A percentile compares a stretch with the other conserved stretches of the same genome.
Evolutionary conservation across 2,113 vertebrate species (phyloP).

Genomic region (Orthochromis indermauri): DNA sequence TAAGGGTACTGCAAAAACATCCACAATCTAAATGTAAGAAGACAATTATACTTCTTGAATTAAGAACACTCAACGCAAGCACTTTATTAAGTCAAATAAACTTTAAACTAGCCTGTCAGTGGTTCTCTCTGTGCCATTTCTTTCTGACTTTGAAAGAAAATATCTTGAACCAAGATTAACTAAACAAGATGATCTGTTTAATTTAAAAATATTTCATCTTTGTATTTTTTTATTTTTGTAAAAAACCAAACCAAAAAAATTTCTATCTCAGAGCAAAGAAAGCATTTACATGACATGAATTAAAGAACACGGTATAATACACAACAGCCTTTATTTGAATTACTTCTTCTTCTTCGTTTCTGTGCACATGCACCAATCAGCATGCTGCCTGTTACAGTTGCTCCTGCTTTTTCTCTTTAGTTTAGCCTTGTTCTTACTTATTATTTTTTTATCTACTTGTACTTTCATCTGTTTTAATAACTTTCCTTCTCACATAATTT

Average conservation of each 20-base stretch:
- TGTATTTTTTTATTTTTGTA: not conserved
- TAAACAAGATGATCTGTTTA: not conserved
- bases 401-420: not conserved
- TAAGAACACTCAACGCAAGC: not conserved
- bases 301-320: not conserved
- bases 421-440: not conserved
- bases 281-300: not conserved
- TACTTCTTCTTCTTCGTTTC: not conserved
- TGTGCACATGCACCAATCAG: not conserved
- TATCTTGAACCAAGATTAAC: not conserved
- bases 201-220: not conserved
- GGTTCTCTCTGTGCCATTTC: not conserved
- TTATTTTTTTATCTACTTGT: not conserved
- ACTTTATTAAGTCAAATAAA: not conserved
- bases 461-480: not conserved
- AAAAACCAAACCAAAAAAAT: accelerated
- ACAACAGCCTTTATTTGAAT: not conserved
- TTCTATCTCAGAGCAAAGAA: not conserved
- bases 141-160: not conserved
- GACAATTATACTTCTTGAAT: not conserved
- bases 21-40: not conserved
- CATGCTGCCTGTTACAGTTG: not conserved
- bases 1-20: not conserved
- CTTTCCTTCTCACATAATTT: not conserved
- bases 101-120: not conserved